phyloP scores from a whole-genome alignment of 2,113 vertebrate genomes.

The Nansenia antarctica region DNA sequence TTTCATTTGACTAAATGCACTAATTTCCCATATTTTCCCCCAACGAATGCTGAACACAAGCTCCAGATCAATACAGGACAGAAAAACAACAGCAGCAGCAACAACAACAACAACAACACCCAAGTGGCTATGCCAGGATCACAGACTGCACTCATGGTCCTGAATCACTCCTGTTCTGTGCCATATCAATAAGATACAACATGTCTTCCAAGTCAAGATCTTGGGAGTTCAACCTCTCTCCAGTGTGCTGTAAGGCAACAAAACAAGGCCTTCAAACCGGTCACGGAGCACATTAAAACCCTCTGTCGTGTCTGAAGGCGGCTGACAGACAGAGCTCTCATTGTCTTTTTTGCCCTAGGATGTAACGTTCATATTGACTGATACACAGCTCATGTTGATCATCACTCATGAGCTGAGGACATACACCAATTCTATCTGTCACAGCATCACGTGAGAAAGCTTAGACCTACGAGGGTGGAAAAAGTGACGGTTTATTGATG shows the following conservation, averaged over 20 bases:
- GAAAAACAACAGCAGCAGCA: slow-evolving; percentile 60
- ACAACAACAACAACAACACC: slow-evolving; percentile 62
- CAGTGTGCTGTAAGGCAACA: slow-evolving; percentile 19
- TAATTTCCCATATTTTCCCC: slow-evolving; percentile 55
- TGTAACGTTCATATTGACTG: slow-evolving; percentile 59
- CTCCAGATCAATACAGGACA: slow-evolving; percentile 70
- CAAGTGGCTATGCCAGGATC: slow-evolving; percentile 52
- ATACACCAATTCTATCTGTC: slow-evolving; percentile 23
- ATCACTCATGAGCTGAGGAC: slow-evolving; percentile 54
- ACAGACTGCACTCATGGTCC: slow-evolving; percentile 29
- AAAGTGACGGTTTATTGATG: slow-evolving; percentile 69
- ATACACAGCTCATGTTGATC: slow-evolving; percentile 60
- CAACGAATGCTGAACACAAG: slow-evolving; percentile 46
- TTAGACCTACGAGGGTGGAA: slow-evolving; percentile 55
- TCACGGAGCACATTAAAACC: slow-evolving; percentile 43
- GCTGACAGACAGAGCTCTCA: slow-evolving; percentile 47
- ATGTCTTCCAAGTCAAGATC: slow-evolving; percentile 38
- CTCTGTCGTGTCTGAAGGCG: slow-evolving; percentile 46
- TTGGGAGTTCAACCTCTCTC: slow-evolving; percentile 40
- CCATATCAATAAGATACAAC: slow-evolving; percentile 39
- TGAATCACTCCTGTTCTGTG: slow-evolving; percentile 39
- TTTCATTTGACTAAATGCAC: slow-evolving; percentile 58
- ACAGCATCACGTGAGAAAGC: slow-evolving; percentile 8
- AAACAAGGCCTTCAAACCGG: slow-evolving; percentile 9
- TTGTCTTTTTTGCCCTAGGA: slow-evolving; percentile 50